Evolutionary conservation across 2,797 vertebrate species (phyloP).

Genomic region (Enteromius thamalakanensis): DNA sequence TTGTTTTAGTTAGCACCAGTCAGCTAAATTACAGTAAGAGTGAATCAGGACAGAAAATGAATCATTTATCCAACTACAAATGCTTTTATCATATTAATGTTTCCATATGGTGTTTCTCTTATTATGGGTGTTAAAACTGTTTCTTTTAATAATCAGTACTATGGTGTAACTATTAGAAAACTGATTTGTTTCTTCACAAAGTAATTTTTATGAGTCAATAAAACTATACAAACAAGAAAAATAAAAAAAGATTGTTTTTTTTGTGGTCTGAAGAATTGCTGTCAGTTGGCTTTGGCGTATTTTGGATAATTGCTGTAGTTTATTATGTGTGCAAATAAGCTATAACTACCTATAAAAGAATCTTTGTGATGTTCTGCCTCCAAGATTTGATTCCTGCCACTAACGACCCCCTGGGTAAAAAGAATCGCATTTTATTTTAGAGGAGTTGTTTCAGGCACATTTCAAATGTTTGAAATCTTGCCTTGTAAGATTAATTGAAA

Average conservation of each 20-base stretch:
- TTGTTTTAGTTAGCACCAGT: conserved; percentile 1
- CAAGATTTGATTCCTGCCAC: conserved; percentile 64
- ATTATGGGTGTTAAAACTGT: neutral
- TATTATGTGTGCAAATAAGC: conserved; percentile 62
- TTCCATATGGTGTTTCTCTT: conserved; percentile 7
- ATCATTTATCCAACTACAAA: conserved; percentile 6
- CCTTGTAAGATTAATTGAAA: conserved; percentile 36
- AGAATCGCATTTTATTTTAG: conserved; percentile 40
- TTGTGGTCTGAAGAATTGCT: conserved; percentile 38
- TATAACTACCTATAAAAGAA: conserved; percentile 61
- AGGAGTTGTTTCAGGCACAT: conserved; percentile 45
- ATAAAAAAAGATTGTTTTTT: conserved; percentile 51
- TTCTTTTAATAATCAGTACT: conserved; percentile 4
- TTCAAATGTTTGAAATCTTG: conserved; percentile 61
- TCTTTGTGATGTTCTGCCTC: conserved; percentile 62
- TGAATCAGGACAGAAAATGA: neutral
- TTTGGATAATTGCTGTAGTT: conserved; percentile 47
- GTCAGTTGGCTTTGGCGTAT: conserved; percentile 32
- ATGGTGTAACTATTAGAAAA: conserved; percentile 35
- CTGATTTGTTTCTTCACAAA: conserved; percentile 25
- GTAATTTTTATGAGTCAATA: conserved; percentile 48
- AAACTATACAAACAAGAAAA: conserved; percentile 51
- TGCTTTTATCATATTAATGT: neutral
- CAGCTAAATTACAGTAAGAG: neutral
- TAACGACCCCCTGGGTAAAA: conserved; percentile 68